Evolutionary conservation across 2,797 vertebrate genomes (phyloP).

Genomic region (Setipinna tenuifilis): DNA sequence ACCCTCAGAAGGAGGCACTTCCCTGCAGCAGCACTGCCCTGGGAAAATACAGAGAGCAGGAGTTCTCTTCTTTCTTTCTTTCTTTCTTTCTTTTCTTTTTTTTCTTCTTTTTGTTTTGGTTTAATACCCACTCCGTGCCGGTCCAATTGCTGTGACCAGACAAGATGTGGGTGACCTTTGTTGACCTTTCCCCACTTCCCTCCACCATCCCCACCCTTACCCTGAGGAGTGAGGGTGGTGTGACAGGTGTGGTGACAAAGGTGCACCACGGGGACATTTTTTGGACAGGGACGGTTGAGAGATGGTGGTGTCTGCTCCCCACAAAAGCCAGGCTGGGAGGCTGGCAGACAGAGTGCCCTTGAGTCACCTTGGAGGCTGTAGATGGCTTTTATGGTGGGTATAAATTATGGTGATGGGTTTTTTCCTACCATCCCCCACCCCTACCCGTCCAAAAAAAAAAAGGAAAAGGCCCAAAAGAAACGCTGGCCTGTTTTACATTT

Average conservation of each 20-base stretch:
- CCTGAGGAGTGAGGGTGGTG: constrained; percentile 23
- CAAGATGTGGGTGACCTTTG: constrained; percentile 38
- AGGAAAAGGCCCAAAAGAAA: constrained; percentile 46
- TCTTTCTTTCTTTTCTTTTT: constrained; percentile 67
- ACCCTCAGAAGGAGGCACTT: constrained; percentile 75
- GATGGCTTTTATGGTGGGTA: constrained; percentile 72
- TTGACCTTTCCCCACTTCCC: constrained; percentile 28
- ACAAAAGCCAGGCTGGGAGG: constrained; percentile 61
- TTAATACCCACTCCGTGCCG: no score
- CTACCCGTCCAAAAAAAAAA: background rate
- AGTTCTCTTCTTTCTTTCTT: constrained; percentile 64
- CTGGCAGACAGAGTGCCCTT: constrained; percentile 65
- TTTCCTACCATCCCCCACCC: background rate
- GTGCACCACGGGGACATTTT: constrained; percentile 47
- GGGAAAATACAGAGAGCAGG: constrained; percentile 65
- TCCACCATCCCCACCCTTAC: constrained; percentile 24
- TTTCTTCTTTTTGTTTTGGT: constrained; percentile 43
- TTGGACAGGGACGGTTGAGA: constrained; percentile 19
- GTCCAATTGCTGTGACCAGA: constrained; percentile 58
- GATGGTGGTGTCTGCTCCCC: constrained; percentile 58
- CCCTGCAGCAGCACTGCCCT: constrained; percentile 64
- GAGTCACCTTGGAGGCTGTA: constrained; percentile 76
- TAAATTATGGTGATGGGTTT: constrained; percentile 73
- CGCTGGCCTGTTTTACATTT: constrained; percentile 64
- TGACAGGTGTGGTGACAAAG: constrained; percentile 32